phyloP scores from a whole-genome alignment of 2,888 invertebrate species.

The Mythimna ferrago region DNA sequence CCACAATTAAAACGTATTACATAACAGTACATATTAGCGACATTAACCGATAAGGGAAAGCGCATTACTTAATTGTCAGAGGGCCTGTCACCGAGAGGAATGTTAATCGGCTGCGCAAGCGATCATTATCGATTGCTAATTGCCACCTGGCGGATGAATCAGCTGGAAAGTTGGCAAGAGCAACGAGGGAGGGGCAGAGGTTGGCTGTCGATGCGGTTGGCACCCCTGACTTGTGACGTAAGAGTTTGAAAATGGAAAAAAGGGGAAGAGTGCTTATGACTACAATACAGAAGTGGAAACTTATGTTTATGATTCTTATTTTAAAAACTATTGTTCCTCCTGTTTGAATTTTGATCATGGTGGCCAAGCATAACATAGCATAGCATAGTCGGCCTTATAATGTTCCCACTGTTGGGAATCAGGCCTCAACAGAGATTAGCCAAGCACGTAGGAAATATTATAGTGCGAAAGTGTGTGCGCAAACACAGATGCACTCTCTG shows the following conservation, averaged over 20 bases:
- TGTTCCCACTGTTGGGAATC: too few relatives aligned
- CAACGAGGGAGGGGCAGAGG: conserved; percentile 43
- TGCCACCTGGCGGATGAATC: conserved; percentile 67
- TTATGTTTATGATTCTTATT: too few relatives aligned
- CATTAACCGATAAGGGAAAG: conserved; percentile 76
- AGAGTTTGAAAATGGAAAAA: conserved; percentile 1
- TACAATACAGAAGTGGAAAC: too few relatives aligned
- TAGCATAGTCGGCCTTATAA: too few relatives aligned
- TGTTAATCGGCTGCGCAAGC: conserved; percentile 79
- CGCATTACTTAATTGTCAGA: conserved; percentile 80
- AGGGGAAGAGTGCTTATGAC: not conserved
- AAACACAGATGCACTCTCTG: too few relatives aligned
- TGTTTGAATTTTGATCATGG: too few relatives aligned
- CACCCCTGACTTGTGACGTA: conserved; percentile 14
- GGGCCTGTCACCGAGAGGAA: conserved; percentile 74
- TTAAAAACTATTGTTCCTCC: too few relatives aligned
- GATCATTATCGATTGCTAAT: conserved; percentile 78
- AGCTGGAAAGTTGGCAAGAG: conserved; percentile 64
- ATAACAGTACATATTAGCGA: conserved; percentile 61
- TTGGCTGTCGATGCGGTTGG: conserved; percentile 1
- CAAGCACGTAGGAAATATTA: too few relatives aligned
- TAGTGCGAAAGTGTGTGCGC: too few relatives aligned
- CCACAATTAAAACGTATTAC: conserved; percentile 37
- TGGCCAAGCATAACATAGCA: too few relatives aligned
- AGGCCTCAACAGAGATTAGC: too few relatives aligned